phyloP scores from a whole-genome alignment of 1,140 invertebrate genomes.

The Drosophila orena region DNA sequence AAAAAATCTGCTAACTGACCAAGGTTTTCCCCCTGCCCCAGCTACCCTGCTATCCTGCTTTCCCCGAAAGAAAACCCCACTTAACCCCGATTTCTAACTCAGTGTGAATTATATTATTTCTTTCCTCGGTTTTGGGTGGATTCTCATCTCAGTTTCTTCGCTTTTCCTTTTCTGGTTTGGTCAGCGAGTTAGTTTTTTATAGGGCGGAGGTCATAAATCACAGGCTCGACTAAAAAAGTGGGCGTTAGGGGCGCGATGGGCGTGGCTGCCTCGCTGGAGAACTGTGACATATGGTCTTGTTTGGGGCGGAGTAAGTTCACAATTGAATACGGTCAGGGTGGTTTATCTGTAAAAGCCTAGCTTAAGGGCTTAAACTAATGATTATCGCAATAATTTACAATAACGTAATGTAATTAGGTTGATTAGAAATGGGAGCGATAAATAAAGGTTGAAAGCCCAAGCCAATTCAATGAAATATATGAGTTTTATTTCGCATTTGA shows the following conservation, averaged over 20 bases:
- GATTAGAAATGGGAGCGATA: neutral
- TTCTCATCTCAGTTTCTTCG: conserved; percentile 3
- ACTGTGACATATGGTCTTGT: conserved; percentile 46
- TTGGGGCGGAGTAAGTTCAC: conserved; percentile 19
- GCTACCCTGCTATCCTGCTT: neutral
- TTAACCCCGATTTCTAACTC: conserved; percentile 51
- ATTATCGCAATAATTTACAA: neutral
- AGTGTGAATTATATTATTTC: conserved; percentile 62
- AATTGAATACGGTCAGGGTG: conserved; percentile 36
- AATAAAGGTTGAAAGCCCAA: too few species aligned
- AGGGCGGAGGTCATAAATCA: conserved; percentile 47
- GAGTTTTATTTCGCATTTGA: too few species aligned
- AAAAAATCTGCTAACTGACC: conserved; percentile 50
- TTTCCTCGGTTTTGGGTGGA: conserved; percentile 26
- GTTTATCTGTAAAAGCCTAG: conserved; percentile 15
- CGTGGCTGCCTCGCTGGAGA: conserved; percentile 28
- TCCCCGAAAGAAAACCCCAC: conserved; percentile 27
- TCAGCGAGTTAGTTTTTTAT: conserved; percentile 63
- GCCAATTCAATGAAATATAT: too few species aligned
- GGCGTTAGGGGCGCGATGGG: conserved; percentile 21
- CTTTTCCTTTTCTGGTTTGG: conserved; percentile 43
- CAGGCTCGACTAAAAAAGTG: conserved; percentile 15
- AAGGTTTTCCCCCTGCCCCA: conserved; percentile 7
- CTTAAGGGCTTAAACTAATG: neutral
- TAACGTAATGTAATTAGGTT: neutral